phyloP scores from a whole-genome alignment of 2,888 invertebrate species.

The Melitaea athalia region DNA sequence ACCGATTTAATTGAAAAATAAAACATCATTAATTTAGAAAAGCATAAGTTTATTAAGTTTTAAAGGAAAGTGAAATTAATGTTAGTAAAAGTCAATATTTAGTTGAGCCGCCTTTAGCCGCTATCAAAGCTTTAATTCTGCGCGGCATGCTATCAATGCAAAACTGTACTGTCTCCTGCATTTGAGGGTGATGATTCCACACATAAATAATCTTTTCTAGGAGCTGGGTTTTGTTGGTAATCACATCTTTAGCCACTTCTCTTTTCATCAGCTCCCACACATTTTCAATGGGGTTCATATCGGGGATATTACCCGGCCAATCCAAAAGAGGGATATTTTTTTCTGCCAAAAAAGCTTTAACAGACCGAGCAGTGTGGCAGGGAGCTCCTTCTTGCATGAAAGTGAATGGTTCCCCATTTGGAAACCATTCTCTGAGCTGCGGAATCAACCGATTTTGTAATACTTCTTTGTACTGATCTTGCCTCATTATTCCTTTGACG shows the following conservation, averaged over 20 bases:
- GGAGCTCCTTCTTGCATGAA: background rate
- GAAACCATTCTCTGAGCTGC: background rate
- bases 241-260: slow-evolving; percentile 39
- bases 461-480: background rate
- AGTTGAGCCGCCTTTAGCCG: slow-evolving; percentile 1
- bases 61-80: too few relatives aligned
- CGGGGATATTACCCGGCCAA: slow-evolving; percentile 39
- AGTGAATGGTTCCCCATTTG: background rate
- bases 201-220: slow-evolving; percentile 7
- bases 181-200: background rate
- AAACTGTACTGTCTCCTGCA: slow-evolving; percentile 16
- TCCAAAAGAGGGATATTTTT: slow-evolving; percentile 5
- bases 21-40: too few relatives aligned
- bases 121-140: slow-evolving; percentile 15
- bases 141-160: slow-evolving; percentile 33
- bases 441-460: background rate
- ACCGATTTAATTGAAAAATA: too few relatives aligned
- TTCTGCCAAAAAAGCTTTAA: background rate
- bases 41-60: too few relatives aligned
- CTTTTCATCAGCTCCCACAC: slow-evolving; percentile 41
- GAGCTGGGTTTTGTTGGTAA: slow-evolving; percentile 17
- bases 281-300: slow-evolving; percentile 43
- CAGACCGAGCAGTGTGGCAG: background rate
- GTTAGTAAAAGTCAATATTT: background rate
- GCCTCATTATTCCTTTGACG: background rate